Conservation (phyloP, 2,113 vertebrate species). For the Saccopteryx leptura region DNA sequence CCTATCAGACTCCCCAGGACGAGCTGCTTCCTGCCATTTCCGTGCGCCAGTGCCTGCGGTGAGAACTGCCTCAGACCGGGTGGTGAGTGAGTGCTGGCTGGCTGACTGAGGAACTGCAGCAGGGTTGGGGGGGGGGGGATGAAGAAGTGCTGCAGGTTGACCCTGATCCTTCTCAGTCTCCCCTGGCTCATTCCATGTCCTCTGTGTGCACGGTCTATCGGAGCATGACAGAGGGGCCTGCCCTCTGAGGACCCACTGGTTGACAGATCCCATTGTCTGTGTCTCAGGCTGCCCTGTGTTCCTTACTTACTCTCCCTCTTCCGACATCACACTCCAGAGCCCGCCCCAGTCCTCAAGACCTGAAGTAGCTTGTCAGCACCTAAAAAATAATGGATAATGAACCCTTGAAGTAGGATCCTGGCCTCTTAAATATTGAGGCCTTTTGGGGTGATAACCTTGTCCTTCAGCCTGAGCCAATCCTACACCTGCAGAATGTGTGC, state of each 20-base stretch:
- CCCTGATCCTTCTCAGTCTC: too few relatives aligned
- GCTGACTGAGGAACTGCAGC: not conserved
- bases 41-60: not conserved
- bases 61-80: not conserved
- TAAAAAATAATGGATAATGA: not conserved
- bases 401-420: not conserved
- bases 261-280: not conserved
- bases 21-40: not conserved
- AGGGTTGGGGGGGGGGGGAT: not conserved
- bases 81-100: not conserved
- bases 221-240: not conserved
- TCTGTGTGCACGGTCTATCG: not conserved
- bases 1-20: not conserved
- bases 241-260: not conserved
- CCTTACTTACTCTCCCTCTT: not conserved
- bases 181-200: not conserved
- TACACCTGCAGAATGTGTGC: not conserved
- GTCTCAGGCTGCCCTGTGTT: not conserved
- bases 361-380: not conserved
- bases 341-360: not conserved
- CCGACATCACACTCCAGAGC: not conserved
- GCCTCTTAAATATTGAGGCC: not conserved
- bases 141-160: not conserved
- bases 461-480: not conserved
- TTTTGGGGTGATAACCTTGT: not conserved